Percentiles rank a stretch among this genome's conserved stretches.
These are phyloP conservation scores for Triops longicaudatus DNA, from an alignment of 1,140 invertebrate species.

Conservation along the genomic window DNA sequence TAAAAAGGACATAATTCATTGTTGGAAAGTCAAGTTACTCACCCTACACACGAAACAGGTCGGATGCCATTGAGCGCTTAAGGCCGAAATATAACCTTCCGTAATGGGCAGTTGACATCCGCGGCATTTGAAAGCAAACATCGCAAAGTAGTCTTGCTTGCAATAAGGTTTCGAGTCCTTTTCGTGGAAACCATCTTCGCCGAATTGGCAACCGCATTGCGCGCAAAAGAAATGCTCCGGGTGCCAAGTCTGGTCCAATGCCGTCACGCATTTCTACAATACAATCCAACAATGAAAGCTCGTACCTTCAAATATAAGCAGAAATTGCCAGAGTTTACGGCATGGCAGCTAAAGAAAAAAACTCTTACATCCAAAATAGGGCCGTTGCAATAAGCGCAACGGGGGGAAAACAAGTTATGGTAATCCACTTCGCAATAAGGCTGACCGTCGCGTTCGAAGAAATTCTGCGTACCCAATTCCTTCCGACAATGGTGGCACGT, in stretches of 20 bases:
- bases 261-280: constrained; percentile 94
- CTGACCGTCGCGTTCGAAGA: constrained; percentile 92
- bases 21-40: constrained; percentile 43
- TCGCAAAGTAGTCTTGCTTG: constrained; percentile 90
- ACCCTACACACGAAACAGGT: constrained; percentile 99
- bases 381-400: constrained; percentile 96
- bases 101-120: constrained; percentile 94
- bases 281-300: constrained; percentile 34
- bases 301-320: background rate
- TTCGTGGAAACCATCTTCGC: constrained; percentile 93
- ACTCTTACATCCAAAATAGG: constrained; percentile 87
- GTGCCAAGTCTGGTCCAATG: constrained; percentile 97
- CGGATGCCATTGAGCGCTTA: constrained; percentile 97
- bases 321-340: background rate
- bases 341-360: constrained; percentile 19
- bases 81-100: constrained; percentile 97
- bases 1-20: constrained; percentile 7
- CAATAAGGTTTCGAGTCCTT: constrained; percentile 90
- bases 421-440: constrained; percentile 98
- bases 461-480: constrained; percentile 93
- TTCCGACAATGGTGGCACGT: constrained; percentile 93
- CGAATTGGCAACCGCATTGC: constrained; percentile 93
- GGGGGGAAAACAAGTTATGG: constrained; percentile 94
- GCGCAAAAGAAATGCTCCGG: constrained; percentile 99
- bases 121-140: constrained; percentile 98